phyloP scores from a whole-genome alignment of 37 sponge, comb jelly and placozoan genomes.

The Bolinopsis microptera region DNA sequence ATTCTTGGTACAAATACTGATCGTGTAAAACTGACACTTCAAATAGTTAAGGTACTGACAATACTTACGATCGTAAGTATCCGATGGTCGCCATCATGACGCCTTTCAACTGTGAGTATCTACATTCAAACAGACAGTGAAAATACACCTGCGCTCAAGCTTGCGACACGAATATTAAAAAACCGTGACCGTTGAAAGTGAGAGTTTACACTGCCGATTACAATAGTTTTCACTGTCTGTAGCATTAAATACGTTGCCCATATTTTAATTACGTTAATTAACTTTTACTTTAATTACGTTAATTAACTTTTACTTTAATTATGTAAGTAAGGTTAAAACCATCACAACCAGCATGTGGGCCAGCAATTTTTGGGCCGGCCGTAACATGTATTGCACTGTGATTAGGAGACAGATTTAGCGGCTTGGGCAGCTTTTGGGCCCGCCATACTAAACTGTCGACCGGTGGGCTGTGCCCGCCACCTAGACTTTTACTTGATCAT shows the following conservation, averaged over 20 bases:
- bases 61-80: too few species aligned
- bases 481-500: not conserved
- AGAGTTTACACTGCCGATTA: not conserved
- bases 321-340: not conserved
- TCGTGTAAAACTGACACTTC: not conserved
- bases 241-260: not conserved
- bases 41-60: not conserved
- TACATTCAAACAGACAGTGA: not conserved
- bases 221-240: constrained; percentile 42
- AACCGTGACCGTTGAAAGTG: not conserved
- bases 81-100: not conserved
- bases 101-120: not conserved
- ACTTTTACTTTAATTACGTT: not conserved
- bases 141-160: not conserved
- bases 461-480: constrained; percentile 15
- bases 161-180: not conserved
- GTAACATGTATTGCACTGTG: constrained; percentile 6
- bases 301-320: constrained; percentile 1
- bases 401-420: constrained; percentile 38
- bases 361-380: constrained; percentile 62
- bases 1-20: too few species aligned
- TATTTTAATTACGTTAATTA: not conserved
- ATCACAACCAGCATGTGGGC: constrained; percentile 25
- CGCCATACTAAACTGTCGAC: constrained; percentile 61
- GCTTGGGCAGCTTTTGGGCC: constrained; percentile 63